These are phyloP conservation scores for Actinostola sp. DNA, from an alignment of 92 coral and sea anemone species.

Conservation along the genomic window DNA sequence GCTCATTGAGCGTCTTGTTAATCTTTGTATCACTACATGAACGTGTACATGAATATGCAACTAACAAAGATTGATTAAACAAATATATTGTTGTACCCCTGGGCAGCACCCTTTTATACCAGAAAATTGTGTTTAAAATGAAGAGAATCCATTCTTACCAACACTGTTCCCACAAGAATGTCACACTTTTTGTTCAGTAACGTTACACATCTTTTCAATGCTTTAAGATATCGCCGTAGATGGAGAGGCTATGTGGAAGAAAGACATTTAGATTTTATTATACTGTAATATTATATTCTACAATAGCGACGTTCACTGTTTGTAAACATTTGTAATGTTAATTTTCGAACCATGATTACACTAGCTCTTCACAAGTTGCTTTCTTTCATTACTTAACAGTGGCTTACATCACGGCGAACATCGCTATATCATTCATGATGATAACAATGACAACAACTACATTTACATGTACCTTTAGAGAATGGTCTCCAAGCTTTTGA, in stretches of 20 bases:
- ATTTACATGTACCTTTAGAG: conserved; percentile 59
- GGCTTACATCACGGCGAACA: too few species aligned
- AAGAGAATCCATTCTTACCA: too few species aligned
- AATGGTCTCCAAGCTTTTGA: conserved; percentile 75
- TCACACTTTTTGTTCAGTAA: conserved; percentile 80
- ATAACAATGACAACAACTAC: not conserved
- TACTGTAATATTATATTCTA: too few species aligned
- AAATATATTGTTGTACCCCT: not conserved
- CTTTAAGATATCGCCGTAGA: conserved; percentile 75
- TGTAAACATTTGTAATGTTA: too few species aligned
- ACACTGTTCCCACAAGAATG: conserved; percentile 86
- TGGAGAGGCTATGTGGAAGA: conserved; percentile 49
- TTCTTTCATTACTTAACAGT: too few species aligned
- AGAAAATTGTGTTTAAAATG: too few species aligned
- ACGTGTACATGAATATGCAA: too few species aligned
- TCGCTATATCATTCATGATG: not conserved
- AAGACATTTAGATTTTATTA: not conserved
- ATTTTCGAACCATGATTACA: too few species aligned
- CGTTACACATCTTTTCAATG: conserved; percentile 72
- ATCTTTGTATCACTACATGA: too few species aligned
- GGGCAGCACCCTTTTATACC: too few species aligned
- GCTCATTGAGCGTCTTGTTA: too few species aligned
- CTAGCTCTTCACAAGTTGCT: too few species aligned
- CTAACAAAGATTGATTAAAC: not conserved
- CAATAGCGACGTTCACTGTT: not conserved